These are phyloP conservation scores for Microctonus hyperodae DNA, from an alignment of 2,888 invertebrate species.

Conservation along the genomic window DNA sequence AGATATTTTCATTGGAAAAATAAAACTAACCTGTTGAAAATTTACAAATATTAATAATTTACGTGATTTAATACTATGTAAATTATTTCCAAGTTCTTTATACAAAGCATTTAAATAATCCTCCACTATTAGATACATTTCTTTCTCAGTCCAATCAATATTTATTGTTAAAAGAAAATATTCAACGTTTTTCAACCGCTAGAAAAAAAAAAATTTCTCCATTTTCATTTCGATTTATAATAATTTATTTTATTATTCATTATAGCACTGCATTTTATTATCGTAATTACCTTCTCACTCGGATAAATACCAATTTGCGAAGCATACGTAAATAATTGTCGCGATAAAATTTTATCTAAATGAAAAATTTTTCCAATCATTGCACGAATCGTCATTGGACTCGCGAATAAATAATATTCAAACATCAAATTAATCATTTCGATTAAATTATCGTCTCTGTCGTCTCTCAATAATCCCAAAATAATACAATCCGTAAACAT, in stretches of 20 bases:
- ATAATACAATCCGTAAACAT: slow-evolving; percentile 43
- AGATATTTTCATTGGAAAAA: too few species aligned
- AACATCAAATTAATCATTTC: slow-evolving; percentile 41
- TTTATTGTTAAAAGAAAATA: slow-evolving; percentile 43
- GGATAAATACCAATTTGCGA: slow-evolving; percentile 46
- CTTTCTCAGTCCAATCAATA: slow-evolving; percentile 48
- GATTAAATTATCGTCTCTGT: slow-evolving; percentile 34
- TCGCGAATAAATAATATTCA: slow-evolving; percentile 40
- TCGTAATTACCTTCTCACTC: slow-evolving; percentile 37
- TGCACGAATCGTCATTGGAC: slow-evolving; percentile 40
- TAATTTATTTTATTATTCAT: not conserved
- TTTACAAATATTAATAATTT: slow-evolving; percentile 31
- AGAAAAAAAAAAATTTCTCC: slow-evolving; percentile 16
- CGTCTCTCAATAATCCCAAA: slow-evolving; percentile 33
- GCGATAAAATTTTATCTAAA: slow-evolving; percentile 42
- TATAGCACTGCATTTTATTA: not conserved
- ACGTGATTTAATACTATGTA: slow-evolving; percentile 32
- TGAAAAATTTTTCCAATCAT: slow-evolving; percentile 42
- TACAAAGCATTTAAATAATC: slow-evolving; percentile 32
- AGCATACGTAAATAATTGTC: slow-evolving; percentile 47
- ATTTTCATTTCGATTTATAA: slow-evolving; percentile 29
- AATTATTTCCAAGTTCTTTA: slow-evolving; percentile 38
- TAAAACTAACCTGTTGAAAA: slow-evolving; percentile 42
- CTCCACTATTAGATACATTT: slow-evolving; percentile 48
- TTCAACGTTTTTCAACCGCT: slow-evolving; percentile 21